Conservation (phyloP, 2,888 invertebrate species). For the Drosophila anceps region DNA sequence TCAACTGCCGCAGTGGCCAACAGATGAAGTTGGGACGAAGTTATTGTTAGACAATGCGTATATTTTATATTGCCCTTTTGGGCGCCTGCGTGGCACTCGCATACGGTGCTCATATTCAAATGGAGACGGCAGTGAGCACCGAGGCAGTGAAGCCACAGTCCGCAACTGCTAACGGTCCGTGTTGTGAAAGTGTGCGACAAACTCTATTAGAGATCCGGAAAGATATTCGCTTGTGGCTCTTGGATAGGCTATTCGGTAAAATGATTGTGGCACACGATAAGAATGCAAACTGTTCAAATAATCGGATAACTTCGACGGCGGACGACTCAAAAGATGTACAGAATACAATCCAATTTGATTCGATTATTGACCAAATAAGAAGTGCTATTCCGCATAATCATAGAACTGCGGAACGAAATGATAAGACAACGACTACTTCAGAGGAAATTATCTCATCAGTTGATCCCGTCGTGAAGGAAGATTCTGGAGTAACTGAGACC, state of each 20-base stretch:
- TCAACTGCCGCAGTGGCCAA: slow-evolving; percentile 29
- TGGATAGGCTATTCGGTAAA: slow-evolving; percentile 67
- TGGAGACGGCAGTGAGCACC: slow-evolving; percentile 38
- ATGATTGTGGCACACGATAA: slow-evolving; percentile 57
- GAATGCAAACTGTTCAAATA: slow-evolving; percentile 51
- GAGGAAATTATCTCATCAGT: neutral
- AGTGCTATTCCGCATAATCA: slow-evolving; percentile 31
- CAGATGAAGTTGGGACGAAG: slow-evolving; percentile 48
- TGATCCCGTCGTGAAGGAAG: neutral
- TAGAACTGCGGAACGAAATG: slow-evolving; percentile 19
- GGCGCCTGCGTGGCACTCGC: slow-evolving; percentile 52
- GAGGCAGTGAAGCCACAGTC: slow-evolving; percentile 34
- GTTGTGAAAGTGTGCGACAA: slow-evolving; percentile 74
- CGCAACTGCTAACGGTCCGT: slow-evolving; percentile 28
- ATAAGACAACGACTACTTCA: neutral
- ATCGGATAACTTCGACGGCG: slow-evolving; percentile 22
- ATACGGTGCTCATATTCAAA: slow-evolving; percentile 51
- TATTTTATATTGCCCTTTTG: slow-evolving; percentile 58
- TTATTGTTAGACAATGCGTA: slow-evolving; percentile 60
- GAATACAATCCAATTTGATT: slow-evolving; percentile 17
- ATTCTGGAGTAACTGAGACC: neutral
- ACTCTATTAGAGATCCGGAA: slow-evolving; percentile 67
- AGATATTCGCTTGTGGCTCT: slow-evolving; percentile 65
- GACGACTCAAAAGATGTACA: slow-evolving; percentile 1
- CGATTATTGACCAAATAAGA: slow-evolving; percentile 37